Evolutionary conservation across 2,113 vertebrate genomes (phyloP), one percentile per base, ranked within the genome.

Genomic region (Melanostigma gelatinosum): DNA sequence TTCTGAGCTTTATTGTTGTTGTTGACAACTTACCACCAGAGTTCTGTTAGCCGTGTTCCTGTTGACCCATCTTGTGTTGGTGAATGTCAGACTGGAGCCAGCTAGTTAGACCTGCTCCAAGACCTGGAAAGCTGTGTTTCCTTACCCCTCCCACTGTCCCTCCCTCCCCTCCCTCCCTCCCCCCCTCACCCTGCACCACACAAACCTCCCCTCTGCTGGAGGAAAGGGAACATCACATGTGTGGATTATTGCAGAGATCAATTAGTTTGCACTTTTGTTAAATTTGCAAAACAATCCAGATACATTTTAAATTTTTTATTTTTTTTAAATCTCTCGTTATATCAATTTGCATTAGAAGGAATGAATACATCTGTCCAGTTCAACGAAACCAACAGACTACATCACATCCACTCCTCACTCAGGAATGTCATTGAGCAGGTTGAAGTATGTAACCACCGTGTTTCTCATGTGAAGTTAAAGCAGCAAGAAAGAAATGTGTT

Each of bases 381-480:
- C 0, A 32, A 29, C 44, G 3, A 62, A 24, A 24, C 4, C 1
- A 29, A 20, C 12, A 24, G 0, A 2, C 4, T 3, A 15, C 29
- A 7, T 58, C 12, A 36, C 16, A 40, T 63, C 67, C 87, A 61
- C 87, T 88, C 89, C 85, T 90, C 38, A 8, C 13, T 75, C 46
- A 83, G 91, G 90, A 93, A 93, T 93, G 93, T 27, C 55, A 85
- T 32, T 38, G 20, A 76, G 79, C 92, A 65, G 85, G 91, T 89
- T 90, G 34, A 71, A 46, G 13, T 65, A 48, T 63, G 18, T 3
- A 1, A 46, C 54, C 6, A 2, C 22, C 13, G 72, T 6, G 48
- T 50, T 58, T 54, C 38, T 68, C 7, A 1, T 29, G 1, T 36
- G 6, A 72, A 22, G 8, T 13, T n/a, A 69, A 65, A 71, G 83